Conservation (phyloP, 2,797 vertebrate genomes). For the Sebastes elongatus region DNA sequence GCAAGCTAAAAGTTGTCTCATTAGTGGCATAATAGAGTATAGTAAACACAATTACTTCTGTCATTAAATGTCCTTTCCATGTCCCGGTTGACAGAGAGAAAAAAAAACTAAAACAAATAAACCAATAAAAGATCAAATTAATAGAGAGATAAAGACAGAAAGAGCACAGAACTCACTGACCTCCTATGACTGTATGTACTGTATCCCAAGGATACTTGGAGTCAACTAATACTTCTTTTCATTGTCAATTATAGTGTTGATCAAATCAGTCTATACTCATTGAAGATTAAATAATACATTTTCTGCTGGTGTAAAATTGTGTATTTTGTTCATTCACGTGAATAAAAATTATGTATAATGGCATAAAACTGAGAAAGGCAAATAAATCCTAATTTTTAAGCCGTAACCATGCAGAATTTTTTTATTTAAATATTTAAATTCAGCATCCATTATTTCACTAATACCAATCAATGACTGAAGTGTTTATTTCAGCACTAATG, state of each 20-base stretch:
- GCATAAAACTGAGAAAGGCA: not conserved
- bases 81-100: not conserved
- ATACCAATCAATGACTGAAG: too few species aligned
- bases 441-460: too few species aligned
- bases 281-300: not conserved
- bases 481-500: too few species aligned
- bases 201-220: not conserved
- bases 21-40: conserved; percentile 24
- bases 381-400: not conserved
- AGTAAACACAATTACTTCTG: conserved; percentile 10
- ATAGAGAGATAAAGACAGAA: not conserved
- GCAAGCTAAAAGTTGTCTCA: conserved; percentile 32
- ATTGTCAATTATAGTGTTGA: not conserved
- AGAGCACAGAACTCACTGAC: not conserved
- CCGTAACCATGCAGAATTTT: fast-evolving
- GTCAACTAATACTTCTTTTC: not conserved
- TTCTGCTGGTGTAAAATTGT: not conserved
- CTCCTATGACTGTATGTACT: not conserved
- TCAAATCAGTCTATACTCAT: not conserved
- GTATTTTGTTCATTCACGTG: not conserved
- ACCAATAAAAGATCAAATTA: not conserved
- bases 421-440: too few species aligned
- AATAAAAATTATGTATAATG: not conserved
- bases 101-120: not conserved
- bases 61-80: conserved; percentile 18